Evolutionary conservation across 1,140 invertebrate genomes (phyloP), one percentile per base, ranked within the genome.

Genomic region (Zaprionus ghesquierei): DNA sequence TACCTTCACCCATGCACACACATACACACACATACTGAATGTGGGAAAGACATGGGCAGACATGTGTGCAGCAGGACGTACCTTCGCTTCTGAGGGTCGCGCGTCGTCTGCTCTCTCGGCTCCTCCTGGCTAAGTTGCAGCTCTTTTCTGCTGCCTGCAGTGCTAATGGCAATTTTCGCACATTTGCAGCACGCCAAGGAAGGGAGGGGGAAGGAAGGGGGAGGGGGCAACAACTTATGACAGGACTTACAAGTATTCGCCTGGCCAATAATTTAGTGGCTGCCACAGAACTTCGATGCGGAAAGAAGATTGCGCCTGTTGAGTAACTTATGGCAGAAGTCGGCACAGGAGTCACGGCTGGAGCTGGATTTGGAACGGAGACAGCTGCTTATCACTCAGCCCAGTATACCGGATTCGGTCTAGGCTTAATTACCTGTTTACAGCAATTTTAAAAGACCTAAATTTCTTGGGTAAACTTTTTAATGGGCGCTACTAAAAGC

Each of bases 391-490:
- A 46, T 46, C 41, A 46, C 18, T 41, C 27, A 18, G 29, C 6
- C 50, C 25, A n/a, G n/a, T n/a, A n/a, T n/a, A n/a, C 5, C 22
- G n/a, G 12, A n/a, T 15, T 22, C 35, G 12, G 49, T n/a, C 50
- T 54, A 58, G 69, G 66, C 63, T 53, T 54, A 77, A 87, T 87
- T 89, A 89, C 84, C 84, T 87, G 84, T 81, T 87, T 84, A 87
- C 84, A 84, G 63, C 69, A 69, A 69, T 75, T 87, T 87, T 75
- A 81, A 86, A 79, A 72, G 70, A 51, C 35, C 25, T 18, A 54
- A 50, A 62, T 75, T 77, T 86, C 84, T 87, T 89, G 84, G 79
- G 73, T 66, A 77, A 87, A 87, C 79, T 89, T 87, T 87, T 87
- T 87, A 89, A 87, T 87, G 84, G 46, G 29, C 50, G 63, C 84